phyloP scores from a whole-genome alignment of 2,888 invertebrate species.

The Busseola fusca region DNA sequence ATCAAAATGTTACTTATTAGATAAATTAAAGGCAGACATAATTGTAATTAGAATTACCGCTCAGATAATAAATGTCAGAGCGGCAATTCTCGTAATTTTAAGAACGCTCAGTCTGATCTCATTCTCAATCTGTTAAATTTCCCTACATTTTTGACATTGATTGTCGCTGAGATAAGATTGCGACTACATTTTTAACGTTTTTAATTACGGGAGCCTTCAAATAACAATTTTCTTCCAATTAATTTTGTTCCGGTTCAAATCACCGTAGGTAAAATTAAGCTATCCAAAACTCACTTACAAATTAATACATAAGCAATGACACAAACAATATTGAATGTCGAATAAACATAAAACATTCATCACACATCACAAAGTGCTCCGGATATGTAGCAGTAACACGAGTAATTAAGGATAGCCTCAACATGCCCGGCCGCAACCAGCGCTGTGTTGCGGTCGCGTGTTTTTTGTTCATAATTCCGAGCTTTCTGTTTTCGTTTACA shows the following conservation, averaged over 20 bases:
- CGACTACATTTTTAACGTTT: too few relatives aligned
- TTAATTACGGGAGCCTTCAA: too few relatives aligned
- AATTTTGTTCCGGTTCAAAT: not conserved
- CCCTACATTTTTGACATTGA: too few relatives aligned
- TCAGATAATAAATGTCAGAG: too few relatives aligned
- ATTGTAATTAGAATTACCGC: too few relatives aligned
- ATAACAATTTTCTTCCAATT: not conserved
- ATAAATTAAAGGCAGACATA: not conserved
- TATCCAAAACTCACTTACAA: not conserved
- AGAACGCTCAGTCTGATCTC: too few relatives aligned
- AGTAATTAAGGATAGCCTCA: slow-evolving; percentile 54
- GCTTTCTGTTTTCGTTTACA: slow-evolving; percentile 50
- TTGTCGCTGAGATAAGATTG: too few relatives aligned
- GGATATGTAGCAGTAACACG: slow-evolving; percentile 45
- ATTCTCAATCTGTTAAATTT: too few relatives aligned
- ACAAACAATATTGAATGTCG: slow-evolving; percentile 30
- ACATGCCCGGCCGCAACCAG: slow-evolving; percentile 44
- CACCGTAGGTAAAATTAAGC: not conserved
- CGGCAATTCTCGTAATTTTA: too few relatives aligned
- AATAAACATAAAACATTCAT: slow-evolving; percentile 49
- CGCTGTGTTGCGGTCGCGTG: slow-evolving; percentile 30
- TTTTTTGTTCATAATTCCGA: slow-evolving; percentile 45
- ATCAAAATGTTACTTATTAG: too few relatives aligned
- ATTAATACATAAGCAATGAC: slow-evolving; percentile 21
- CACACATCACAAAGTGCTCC: slow-evolving; percentile 12